Base-by-base conservation (phyloP, 2,797 vertebrate genomes). In the Synanceia verrucosa region DNA sequence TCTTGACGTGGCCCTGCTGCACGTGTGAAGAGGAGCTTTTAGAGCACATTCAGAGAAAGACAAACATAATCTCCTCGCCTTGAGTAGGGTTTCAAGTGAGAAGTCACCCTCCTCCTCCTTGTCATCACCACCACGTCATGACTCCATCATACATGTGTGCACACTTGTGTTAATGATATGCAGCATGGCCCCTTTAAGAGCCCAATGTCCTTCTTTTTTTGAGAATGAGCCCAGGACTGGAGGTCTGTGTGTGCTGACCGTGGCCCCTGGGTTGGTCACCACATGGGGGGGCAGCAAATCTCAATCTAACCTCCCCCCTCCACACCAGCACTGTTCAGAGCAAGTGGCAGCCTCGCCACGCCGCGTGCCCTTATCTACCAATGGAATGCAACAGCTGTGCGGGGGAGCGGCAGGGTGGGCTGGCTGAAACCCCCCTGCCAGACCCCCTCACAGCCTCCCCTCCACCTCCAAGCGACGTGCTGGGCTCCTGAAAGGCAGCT, bases 341-440 rank as follows among this genome's bases (percentile, higher is more conserved):
- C 76, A 66, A 78, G 77, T 80, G 73, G 73, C 85, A 82, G 85
- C 86, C 86, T 76, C 75, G 53, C 78, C 55, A 56, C 76, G 11
- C 76, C 52, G 69, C 86, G 48, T 90, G 90, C 82, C 85, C 93
- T 94, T 95, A 94, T 95, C 94, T 91, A 92, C 92, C 91, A 93
- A 90, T 91, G 94, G 93, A 95, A 95, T 95, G 93, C 92, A 95
- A 94, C 94, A 95, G 93, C 94, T 95, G 95, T 93, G 89, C 52
- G 70, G 88, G 86, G 82, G 93, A 88, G 89, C 89, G 88, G 91
- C 91, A 87, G 92, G 88, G 95, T 95, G 94, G 96, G 96, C 95
- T 95, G 93, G 94, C 95, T 93, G 93, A 94, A 96, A 95, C 96
- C 96, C 96, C 93, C 95, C 84, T 94, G 75, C 76, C 76, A 92